A percentile compares a stretch with the other conserved stretches of the same genome.
Conservation (phyloP, 2,113 vertebrate species). For the Meles meles region DNA sequence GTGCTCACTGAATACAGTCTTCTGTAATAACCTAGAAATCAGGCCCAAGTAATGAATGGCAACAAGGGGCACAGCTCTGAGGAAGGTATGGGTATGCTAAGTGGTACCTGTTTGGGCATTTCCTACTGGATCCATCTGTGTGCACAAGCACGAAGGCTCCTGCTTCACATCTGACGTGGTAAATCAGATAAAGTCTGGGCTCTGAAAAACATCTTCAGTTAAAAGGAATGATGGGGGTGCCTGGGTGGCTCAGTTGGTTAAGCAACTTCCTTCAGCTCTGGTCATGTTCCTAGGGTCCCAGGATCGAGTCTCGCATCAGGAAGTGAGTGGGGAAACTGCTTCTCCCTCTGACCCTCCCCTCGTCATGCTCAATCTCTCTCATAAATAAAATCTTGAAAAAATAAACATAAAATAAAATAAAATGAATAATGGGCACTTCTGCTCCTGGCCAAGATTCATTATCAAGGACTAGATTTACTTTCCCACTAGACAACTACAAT, state of each 20-base stretch:
- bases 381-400: too few species aligned
- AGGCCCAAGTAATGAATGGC: not conserved
- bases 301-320: too few species aligned
- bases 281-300: too few species aligned
- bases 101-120: not conserved
- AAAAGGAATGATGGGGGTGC: not conserved
- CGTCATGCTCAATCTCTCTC: too few species aligned
- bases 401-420: too few species aligned
- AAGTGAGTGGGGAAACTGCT: too few species aligned
- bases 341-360: too few species aligned
- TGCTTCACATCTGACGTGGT: not conserved
- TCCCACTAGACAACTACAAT: not conserved
- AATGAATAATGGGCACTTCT: not conserved
- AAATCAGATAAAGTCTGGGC: not conserved
- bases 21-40: not conserved
- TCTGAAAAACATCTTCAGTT: not conserved
- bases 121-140: not conserved
- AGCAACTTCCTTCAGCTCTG: too few species aligned
- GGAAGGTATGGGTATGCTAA: not conserved
- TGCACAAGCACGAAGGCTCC: not conserved
- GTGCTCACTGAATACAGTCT: not conserved
- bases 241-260: too few species aligned
- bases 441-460: not conserved
- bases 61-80: not conserved
- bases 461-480: not conserved